phyloP scores from a whole-genome alignment of 2,888 invertebrate species.

The Syrphus vitripennis region DNA sequence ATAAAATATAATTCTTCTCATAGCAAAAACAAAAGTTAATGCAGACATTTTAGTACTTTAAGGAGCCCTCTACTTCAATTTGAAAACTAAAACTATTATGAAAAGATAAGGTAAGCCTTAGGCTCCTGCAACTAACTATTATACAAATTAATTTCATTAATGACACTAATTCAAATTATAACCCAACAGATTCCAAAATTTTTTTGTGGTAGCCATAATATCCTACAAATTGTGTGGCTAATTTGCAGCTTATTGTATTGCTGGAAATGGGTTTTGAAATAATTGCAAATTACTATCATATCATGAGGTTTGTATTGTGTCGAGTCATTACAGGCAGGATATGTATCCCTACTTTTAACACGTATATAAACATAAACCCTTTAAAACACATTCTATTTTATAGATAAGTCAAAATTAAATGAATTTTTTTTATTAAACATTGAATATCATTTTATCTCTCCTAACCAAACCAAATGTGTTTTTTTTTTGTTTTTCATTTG shows the following conservation, averaged over 20 bases:
- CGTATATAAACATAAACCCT: background rate
- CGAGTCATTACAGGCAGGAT: background rate
- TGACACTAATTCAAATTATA: no score
- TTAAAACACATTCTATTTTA: background rate
- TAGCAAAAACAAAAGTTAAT: no score
- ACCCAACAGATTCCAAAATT: no score
- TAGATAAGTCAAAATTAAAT: background rate
- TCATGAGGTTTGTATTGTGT: background rate
- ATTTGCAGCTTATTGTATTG: background rate
- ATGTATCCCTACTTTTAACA: no score
- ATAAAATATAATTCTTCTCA: no score
- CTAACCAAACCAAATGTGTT: background rate
- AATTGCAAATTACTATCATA: slow-evolving; percentile 5
- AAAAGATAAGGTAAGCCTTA: no score
- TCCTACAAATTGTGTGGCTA: background rate
- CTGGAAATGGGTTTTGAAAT: background rate
- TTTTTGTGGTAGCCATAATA: background rate
- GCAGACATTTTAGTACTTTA: no score
- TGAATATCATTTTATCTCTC: background rate
- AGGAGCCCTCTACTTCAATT: no score
- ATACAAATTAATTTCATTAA: no score
- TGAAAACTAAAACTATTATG: no score
- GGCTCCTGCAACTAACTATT: no score
- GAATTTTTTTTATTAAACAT: background rate
- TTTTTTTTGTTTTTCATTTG: background rate